Evolutionary conservation across 1,140 invertebrate genomes (phyloP).

Genomic region (Luehdorfia chinensis): DNA sequence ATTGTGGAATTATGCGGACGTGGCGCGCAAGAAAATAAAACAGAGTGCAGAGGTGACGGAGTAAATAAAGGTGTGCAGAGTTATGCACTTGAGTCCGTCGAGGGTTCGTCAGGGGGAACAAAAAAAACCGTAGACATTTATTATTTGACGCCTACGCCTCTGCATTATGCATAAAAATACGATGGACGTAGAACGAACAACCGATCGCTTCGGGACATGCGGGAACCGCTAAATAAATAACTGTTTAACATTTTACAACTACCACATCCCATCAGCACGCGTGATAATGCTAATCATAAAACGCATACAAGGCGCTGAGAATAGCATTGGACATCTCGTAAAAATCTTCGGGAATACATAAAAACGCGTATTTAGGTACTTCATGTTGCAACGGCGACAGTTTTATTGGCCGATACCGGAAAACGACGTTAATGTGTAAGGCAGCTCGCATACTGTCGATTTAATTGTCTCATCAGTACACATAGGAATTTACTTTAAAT

Average conservation of each 20-base stretch:
- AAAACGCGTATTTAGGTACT: constrained; percentile 40
- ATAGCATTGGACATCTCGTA: constrained; percentile 44
- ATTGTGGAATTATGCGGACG: constrained; percentile 65
- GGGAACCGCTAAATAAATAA: constrained; percentile 60
- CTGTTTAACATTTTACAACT: constrained; percentile 48
- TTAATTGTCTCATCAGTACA: constrained; percentile 28
- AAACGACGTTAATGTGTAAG: constrained; percentile 34
- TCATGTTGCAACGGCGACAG: constrained; percentile 50
- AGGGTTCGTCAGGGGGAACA: constrained; percentile 40
- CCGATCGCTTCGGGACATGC: constrained; percentile 9
- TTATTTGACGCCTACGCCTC: constrained; percentile 35
- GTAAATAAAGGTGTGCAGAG: constrained; percentile 53
- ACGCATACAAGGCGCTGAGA: constrained; percentile 42
- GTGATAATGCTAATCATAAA: constrained; percentile 61
- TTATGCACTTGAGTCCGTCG: constrained; percentile 54
- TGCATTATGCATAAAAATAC: constrained; percentile 32
- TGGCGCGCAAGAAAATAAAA: constrained; percentile 68
- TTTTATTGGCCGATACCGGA: constrained; percentile 50
- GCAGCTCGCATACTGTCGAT: constrained; percentile 24
- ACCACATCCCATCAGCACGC: constrained; percentile 52
- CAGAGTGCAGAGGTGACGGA: constrained; percentile 62
- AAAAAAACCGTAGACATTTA: constrained; percentile 40
- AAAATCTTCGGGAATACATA: constrained; percentile 48
- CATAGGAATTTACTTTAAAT: no score
- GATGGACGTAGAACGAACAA: constrained; percentile 19